These are phyloP conservation scores for Calcarius lapponicus DNA, from an alignment of 2,797 vertebrate genomes.

Conservation along the genomic window DNA sequence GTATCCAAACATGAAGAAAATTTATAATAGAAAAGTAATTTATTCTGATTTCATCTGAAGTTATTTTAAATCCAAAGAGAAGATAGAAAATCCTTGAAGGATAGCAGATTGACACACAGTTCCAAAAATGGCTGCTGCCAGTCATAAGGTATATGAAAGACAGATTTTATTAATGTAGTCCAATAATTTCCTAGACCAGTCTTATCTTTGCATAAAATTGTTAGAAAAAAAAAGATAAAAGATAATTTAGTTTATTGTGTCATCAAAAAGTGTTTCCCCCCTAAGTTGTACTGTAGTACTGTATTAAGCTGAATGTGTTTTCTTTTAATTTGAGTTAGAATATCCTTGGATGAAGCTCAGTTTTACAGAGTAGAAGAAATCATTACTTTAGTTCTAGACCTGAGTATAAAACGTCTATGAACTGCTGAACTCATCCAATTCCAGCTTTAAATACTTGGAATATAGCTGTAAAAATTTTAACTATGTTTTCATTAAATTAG, in stretches of 20 bases:
- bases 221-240: neutral
- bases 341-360: neutral
- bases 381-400: neutral
- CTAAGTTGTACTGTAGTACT: neutral
- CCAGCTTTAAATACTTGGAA: neutral
- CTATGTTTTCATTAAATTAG: neutral
- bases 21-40: neutral
- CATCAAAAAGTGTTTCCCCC: neutral
- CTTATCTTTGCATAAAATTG: neutral
- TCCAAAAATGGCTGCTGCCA: neutral
- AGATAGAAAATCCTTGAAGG: neutral
- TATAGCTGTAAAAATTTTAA: neutral
- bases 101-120: neutral
- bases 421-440: neutral
- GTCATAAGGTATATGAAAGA: neutral
- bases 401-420: neutral
- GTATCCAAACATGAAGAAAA: neutral
- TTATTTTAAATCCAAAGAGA: neutral
- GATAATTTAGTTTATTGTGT: neutral
- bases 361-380: neutral
- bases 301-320: neutral
- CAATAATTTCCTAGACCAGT: neutral
- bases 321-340: neutral
- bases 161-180: neutral
- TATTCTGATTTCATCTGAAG: constrained; percentile 1